Conservation (phyloP, 2,113 vertebrate species). For the Oreotragus oreotragus region DNA sequence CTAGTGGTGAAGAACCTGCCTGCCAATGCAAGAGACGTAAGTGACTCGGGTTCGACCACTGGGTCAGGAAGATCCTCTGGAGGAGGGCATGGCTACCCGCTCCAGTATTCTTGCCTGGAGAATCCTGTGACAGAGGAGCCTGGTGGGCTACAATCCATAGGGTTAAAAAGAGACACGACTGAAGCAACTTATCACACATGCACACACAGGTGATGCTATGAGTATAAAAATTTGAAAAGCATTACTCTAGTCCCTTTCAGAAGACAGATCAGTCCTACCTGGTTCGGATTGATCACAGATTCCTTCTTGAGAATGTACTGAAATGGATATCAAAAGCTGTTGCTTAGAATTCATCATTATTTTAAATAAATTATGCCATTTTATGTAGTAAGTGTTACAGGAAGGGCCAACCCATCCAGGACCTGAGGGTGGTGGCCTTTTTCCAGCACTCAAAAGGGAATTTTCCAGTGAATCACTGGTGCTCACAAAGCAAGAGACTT, state of each 20-base stretch:
- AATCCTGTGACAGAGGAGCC: not conserved
- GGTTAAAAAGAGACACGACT: not conserved
- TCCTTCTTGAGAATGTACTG: not conserved
- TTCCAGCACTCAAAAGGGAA: not conserved
- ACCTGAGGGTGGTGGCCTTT: not conserved
- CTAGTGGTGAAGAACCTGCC: not conserved
- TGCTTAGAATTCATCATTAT: not conserved
- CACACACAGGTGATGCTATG: not conserved
- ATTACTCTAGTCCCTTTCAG: not conserved
- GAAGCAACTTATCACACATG: not conserved
- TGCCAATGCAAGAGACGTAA: not conserved
- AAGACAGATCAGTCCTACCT: not conserved
- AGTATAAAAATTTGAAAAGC: not conserved
- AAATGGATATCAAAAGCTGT: not conserved
- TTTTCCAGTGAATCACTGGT: not conserved
- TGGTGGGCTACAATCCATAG: not conserved
- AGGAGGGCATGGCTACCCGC: not conserved
- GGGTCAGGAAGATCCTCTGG: not conserved
- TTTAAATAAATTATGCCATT: not conserved
- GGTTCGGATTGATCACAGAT: not conserved
- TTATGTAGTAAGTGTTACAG: not conserved
- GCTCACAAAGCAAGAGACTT: not conserved
- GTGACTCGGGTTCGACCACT: not conserved
- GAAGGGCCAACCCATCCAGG: not conserved
- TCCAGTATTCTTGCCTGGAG: not conserved